These are phyloP conservation scores for Mantis religiosa DNA, from an alignment of 2,888 invertebrate genomes.

Conservation along the genomic window DNA sequence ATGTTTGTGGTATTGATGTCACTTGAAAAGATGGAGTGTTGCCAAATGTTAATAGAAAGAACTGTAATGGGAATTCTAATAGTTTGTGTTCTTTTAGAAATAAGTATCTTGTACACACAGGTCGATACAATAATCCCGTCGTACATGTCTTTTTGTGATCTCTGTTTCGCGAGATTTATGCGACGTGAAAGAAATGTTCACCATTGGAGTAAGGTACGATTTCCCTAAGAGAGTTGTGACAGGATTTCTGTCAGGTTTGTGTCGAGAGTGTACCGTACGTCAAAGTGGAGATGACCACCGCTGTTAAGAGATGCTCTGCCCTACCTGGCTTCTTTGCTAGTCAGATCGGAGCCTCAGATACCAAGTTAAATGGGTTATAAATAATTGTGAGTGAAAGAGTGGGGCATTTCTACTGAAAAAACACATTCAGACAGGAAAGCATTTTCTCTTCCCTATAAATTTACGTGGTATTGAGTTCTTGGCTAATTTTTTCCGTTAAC, in stretches of 20 bases:
- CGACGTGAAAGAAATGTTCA: no score
- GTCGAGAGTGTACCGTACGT: background rate
- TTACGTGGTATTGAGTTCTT: background rate
- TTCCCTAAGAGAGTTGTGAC: background rate
- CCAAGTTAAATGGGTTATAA: background rate
- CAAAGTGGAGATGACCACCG: background rate
- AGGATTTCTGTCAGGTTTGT: background rate
- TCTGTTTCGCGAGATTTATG: no score
- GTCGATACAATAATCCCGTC: no score
- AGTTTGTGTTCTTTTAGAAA: no score
- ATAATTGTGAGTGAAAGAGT: background rate
- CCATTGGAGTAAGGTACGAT: background rate
- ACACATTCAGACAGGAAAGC: background rate
- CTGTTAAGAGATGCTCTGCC: background rate
- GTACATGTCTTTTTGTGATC: no score
- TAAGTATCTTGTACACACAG: no score
- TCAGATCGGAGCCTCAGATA: background rate
- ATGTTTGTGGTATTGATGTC: no score
- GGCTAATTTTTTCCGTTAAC: background rate
- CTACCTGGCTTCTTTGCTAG: background rate
- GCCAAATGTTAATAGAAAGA: no score
- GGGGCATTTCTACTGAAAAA: background rate
- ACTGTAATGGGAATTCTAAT: no score
- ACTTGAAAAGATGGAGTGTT: no score
- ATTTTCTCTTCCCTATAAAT: background rate